Percentiles rank a stretch among this genome's conserved stretches.
Conservation (phyloP, 64 coral and sea anemone genomes). For the Acropora yongei region DNA sequence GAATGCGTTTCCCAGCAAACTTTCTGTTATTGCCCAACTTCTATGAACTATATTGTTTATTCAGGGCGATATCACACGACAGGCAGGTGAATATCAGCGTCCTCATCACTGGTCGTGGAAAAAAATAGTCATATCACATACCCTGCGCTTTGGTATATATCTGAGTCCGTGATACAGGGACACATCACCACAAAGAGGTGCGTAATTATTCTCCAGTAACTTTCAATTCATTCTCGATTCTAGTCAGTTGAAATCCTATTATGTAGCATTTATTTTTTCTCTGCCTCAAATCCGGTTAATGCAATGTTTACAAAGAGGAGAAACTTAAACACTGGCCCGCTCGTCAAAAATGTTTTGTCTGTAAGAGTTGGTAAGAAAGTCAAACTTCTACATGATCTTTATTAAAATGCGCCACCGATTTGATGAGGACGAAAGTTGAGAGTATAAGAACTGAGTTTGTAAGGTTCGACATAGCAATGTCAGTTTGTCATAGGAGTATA, state of each 20-base stretch:
- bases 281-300: neutral
- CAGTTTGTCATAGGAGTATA: neutral
- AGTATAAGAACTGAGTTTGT: too few species aligned
- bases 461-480: neutral
- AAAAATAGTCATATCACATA: neutral
- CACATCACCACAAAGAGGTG: neutral
- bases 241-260: constrained; percentile 5
- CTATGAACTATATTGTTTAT: neutral
- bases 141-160: neutral
- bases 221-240: neutral
- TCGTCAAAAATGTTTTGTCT: neutral
- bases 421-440: too few species aligned
- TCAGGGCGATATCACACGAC: constrained; percentile 2
- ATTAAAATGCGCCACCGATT: neutral
- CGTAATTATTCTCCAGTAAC: neutral
- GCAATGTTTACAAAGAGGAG: neutral
- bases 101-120: neutral
- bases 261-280: neutral
- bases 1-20: constrained; percentile 24
- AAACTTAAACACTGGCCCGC: neutral
- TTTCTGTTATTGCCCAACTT: constrained; percentile 31
- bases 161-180: neutral
- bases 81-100: neutral
- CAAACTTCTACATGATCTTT: too few species aligned
- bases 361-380: neutral